phyloP scores from a whole-genome alignment of 2,797 vertebrate genomes.

The Morus bassanus region DNA sequence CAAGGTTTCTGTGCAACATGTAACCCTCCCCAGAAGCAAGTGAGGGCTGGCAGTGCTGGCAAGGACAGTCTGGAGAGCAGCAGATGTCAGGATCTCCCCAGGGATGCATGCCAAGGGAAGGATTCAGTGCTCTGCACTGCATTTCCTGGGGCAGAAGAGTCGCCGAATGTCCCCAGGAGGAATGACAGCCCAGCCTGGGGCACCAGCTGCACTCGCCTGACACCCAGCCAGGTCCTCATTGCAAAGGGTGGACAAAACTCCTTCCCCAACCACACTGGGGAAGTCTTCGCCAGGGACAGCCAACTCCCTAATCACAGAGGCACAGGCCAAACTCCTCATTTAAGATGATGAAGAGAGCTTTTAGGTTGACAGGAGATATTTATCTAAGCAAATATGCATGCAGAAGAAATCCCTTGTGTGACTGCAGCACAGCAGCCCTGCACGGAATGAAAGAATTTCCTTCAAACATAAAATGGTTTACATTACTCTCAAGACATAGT shows the following conservation, averaged over 20 bases:
- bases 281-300: not conserved
- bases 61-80: not conserved
- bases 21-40: not conserved
- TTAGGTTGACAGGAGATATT: no score
- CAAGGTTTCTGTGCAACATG: not conserved
- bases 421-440: no score
- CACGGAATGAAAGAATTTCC: no score
- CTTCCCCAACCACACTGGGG: rapidly evolving
- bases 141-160: no score
- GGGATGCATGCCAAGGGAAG: no score
- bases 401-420: no score
- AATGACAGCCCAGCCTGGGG: not conserved
- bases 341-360: not conserved
- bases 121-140: not conserved
- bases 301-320: not conserved
- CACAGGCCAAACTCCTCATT: not conserved
- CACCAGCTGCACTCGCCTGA: not conserved
- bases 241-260: not conserved
- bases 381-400: no score
- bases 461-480: no score
- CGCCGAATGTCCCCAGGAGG: not conserved
- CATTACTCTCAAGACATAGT: no score
- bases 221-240: rapidly evolving
- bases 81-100: not conserved
- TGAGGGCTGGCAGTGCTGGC: not conserved